Evolutionary conservation across 2,797 vertebrate species (phyloP).

Genomic region (Gallinago nigripennis): DNA sequence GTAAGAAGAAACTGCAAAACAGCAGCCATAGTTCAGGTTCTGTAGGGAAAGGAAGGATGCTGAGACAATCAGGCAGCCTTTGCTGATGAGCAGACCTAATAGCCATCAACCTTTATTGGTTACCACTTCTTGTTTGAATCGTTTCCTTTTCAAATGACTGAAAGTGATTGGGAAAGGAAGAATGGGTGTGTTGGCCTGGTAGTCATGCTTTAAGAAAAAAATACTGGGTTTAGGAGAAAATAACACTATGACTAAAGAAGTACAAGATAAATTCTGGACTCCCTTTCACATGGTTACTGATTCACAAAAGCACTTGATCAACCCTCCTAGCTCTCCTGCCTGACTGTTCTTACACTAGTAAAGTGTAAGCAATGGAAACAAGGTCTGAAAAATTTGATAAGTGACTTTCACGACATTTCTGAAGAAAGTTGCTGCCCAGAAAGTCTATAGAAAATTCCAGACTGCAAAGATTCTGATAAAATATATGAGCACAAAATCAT

Average conservation of each 20-base stretch:
- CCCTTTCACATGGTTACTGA: background rate
- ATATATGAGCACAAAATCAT: background rate
- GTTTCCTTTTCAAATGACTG: background rate
- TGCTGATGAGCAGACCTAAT: background rate
- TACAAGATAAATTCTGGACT: background rate
- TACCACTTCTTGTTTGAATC: background rate
- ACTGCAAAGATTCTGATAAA: background rate
- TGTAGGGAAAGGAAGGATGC: background rate
- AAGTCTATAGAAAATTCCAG: background rate
- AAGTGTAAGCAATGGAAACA: background rate
- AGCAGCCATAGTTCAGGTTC: background rate
- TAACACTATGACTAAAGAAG: background rate
- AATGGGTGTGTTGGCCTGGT: background rate
- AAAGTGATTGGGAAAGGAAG: background rate
- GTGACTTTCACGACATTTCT: background rate
- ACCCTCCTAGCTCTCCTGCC: background rate
- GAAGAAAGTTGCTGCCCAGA: background rate
- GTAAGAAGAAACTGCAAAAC: background rate
- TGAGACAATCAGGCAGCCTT: background rate
- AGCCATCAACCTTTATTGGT: background rate
- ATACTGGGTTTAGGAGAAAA: background rate
- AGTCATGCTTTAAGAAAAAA: background rate
- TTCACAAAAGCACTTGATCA: background rate
- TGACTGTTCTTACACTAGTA: background rate
- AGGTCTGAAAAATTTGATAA: background rate